phyloP scores from a whole-genome alignment of 2,113 vertebrate species.

The Galbula dea region DNA sequence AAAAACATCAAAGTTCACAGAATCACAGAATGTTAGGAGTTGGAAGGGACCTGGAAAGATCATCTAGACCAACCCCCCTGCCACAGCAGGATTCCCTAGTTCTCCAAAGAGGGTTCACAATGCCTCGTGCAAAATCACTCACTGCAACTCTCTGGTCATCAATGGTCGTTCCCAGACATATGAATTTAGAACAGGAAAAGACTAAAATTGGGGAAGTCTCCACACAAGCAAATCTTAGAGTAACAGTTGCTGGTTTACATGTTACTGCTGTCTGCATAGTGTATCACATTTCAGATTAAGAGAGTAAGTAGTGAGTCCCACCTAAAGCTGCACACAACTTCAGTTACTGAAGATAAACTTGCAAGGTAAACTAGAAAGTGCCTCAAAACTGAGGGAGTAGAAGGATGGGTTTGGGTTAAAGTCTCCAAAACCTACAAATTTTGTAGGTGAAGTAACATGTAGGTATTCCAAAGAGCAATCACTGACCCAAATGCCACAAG shows the following conservation, averaged over 20 bases:
- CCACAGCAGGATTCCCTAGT: no score
- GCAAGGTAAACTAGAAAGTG: background rate
- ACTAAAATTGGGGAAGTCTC: background rate
- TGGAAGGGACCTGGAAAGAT: no score
- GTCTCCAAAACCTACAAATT: background rate
- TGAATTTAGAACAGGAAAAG: background rate
- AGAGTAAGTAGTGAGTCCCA: background rate
- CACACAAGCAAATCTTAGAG: background rate
- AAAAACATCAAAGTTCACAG: background rate
- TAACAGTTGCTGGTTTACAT: background rate
- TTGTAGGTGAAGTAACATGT: background rate
- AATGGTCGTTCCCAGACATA: fast-evolving
- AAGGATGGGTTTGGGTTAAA: background rate
- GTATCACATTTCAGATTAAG: no score
- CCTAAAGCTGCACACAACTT: background rate
- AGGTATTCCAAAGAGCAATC: background rate
- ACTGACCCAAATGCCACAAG: background rate
- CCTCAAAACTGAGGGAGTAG: background rate
- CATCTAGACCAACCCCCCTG: no score
- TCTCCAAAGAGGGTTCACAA: background rate
- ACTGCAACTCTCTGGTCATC: background rate
- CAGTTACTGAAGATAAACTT: background rate
- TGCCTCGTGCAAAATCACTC: background rate
- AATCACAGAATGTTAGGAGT: no score
- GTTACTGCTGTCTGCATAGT: background rate